phyloP scores from a whole-genome alignment of 2,113 vertebrate species.

The Deroptyus accipitrinus region DNA sequence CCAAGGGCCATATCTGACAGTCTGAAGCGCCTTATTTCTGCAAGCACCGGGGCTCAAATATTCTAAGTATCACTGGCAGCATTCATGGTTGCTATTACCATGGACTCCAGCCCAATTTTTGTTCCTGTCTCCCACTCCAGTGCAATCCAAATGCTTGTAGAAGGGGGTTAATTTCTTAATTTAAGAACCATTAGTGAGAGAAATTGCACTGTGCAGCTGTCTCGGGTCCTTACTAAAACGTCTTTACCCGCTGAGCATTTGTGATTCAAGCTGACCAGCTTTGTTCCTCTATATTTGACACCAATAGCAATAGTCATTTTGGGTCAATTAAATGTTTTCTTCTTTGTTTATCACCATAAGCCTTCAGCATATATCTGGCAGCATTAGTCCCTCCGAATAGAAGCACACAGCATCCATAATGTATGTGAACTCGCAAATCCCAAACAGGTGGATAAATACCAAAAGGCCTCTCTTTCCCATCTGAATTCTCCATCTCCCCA shows the following conservation, averaged over 20 bases:
- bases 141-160: constrained; percentile 32
- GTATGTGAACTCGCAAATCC: background rate
- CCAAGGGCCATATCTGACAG: background rate
- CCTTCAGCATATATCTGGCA: constrained; percentile 37
- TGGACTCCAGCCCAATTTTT: constrained; percentile 30
- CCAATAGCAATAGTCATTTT: constrained; percentile 24
- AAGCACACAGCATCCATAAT: constrained; percentile 24
- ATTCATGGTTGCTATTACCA: background rate
- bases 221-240: constrained; percentile 33
- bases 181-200: constrained; percentile 68
- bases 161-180: constrained; percentile 68
- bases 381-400: background rate
- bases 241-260: constrained; percentile 28
- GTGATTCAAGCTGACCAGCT: constrained; percentile 43
- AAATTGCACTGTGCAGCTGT: constrained; percentile 59
- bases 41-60: background rate
- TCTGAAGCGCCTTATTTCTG: background rate
- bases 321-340: constrained; percentile 63
- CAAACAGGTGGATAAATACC: background rate
- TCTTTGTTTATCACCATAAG: constrained; percentile 45
- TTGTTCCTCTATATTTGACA: constrained; percentile 16
- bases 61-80: background rate
- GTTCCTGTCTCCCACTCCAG: constrained; percentile 46
- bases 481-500: background rate
- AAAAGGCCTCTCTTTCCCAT: background rate